Evolutionary conservation across 2,888 invertebrate genomes (phyloP).

Genomic region (Drosophila mulleri): DNA sequence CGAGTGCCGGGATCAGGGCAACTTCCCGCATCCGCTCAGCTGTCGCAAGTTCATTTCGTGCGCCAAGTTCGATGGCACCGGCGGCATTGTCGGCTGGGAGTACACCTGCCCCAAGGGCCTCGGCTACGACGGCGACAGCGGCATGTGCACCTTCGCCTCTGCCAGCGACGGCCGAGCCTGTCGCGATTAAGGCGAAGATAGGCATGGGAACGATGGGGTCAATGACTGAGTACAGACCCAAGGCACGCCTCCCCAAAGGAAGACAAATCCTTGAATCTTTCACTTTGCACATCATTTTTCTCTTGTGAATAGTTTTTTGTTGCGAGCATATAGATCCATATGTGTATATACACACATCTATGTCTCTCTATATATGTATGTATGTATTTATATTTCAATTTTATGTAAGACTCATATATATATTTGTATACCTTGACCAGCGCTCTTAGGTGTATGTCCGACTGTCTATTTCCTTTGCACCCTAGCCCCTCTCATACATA

Average conservation of each 20-base stretch:
- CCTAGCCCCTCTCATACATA: not conserved
- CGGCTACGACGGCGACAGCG: slow-evolving; percentile 95
- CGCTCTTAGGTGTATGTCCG: not conserved
- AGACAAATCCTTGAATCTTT: slow-evolving; percentile 14
- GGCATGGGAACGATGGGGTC: slow-evolving; percentile 11
- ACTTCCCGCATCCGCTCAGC: slow-evolving; percentile 95
- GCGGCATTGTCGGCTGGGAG: slow-evolving; percentile 92
- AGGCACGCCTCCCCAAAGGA: not conserved
- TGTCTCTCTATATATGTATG: not conserved
- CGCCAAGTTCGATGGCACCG: slow-evolving; percentile 92
- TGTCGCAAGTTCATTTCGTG: slow-evolving; percentile 97
- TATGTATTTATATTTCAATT: not conserved
- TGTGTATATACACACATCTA: not conserved
- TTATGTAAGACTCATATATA: not conserved
- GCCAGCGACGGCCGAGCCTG: slow-evolving; percentile 90
- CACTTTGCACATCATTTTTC: slow-evolving; percentile 25
- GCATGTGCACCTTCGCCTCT: slow-evolving; percentile 94
- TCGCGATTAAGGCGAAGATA: slow-evolving; percentile 85
- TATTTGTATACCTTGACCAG: slow-evolving; percentile 1
- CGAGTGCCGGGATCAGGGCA: slow-evolving; percentile 94
- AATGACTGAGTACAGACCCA: slow-evolving; percentile 59
- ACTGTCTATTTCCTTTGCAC: not conserved
- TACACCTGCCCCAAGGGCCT: slow-evolving; percentile 94
- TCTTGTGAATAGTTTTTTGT: slow-evolving; percentile 42
- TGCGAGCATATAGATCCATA: slow-evolving; percentile 2